Evolutionary conservation across 2,797 vertebrate species (phyloP), one percentile per base, ranked within the genome.

Genomic region (Brachymystax lenok): DNA sequence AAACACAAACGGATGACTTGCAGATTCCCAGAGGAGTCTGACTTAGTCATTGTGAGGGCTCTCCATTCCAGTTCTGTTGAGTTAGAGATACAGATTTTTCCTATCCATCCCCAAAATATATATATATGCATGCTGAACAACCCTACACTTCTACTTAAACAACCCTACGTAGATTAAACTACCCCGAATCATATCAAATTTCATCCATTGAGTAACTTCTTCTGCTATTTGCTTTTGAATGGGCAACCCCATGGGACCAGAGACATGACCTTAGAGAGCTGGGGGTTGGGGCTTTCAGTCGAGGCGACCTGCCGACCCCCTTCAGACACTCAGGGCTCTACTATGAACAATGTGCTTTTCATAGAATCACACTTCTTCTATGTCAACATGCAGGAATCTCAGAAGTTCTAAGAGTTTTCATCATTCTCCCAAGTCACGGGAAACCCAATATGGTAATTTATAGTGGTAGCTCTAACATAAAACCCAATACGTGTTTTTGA

Each of bases 1-100:
- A 54, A 71, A 82, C 19, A 46, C 8, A 69, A 76, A 73, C 28
- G 40, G 72, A 74, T 77, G 67, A 79, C 50, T 79, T 63, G 28
- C 33, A 71, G 72, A 64, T 74, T 80, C 81, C 71, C 54, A 77
- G 73, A 46, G 40, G 8, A 46, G 8, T 46, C 40, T 46, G 40
- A 8, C 8, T 46, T 46, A 46, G 40, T 46, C 40, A 46, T 46
- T 46, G 40, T 46, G 8, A 46, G 40, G 40, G 40, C 40, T 46
- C 10, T 46, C 8, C 8, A 46, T 46, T 46, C 40, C 40, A 59
- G n/a, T 59, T 5, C n/a, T 59, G 4, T 2, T 59, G 54, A 59
- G 5, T 8, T 59, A 8, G 54, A 59, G 54, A 8, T 54, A 16
- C 6, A 59, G 19, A 7, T 46, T n/a, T 2, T n/a, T n/a, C 54